These are phyloP conservation scores for Ptyas mucosa DNA, from an alignment of 2,113 vertebrate genomes.

Conservation along the genomic window DNA sequence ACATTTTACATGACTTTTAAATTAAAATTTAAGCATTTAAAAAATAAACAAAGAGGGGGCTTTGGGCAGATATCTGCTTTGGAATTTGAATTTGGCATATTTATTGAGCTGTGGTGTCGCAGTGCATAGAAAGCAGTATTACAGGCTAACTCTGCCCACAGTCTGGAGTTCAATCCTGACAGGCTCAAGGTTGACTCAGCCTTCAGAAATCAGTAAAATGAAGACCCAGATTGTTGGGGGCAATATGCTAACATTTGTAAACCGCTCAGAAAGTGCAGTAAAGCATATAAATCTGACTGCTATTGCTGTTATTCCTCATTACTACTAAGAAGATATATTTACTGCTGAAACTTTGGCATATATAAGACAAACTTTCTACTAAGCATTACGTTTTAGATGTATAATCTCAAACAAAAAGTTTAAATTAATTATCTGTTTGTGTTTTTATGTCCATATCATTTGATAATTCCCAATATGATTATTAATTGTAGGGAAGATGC, in stretches of 20 bases:
- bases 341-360: background rate
- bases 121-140: background rate
- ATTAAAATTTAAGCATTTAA: background rate
- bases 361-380: background rate
- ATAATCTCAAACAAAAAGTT: background rate
- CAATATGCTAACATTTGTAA: background rate
- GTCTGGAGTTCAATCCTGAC: background rate
- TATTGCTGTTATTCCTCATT: background rate
- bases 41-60: background rate
- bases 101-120: background rate
- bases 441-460: background rate
- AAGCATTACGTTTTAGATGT: background rate
- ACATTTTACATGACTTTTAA: background rate
- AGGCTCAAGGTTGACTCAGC: background rate
- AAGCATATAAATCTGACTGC: background rate
- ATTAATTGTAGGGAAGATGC: slow-evolving; percentile 74
- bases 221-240: background rate
- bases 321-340: background rate
- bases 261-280: background rate
- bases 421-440: background rate
- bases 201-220: background rate
- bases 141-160: background rate
- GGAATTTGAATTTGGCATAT: background rate
- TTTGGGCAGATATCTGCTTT: background rate
- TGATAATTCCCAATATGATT: background rate